Percentiles rank a stretch among this genome's conserved stretches.
Conservation (phyloP, 2,888 invertebrate genomes). For the Ochlodes sylvanus region DNA sequence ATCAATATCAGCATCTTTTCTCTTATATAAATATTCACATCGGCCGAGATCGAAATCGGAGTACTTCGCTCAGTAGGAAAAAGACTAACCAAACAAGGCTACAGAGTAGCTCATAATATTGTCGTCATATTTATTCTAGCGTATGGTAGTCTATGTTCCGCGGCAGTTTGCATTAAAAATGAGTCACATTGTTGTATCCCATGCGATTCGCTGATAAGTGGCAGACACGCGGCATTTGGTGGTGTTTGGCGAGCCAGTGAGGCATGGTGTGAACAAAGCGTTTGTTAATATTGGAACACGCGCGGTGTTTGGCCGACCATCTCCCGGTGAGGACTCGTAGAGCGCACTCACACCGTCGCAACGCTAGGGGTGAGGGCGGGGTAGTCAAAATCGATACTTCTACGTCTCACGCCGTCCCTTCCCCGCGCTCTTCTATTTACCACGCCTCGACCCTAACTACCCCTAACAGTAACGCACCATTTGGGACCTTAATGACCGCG, state of each 20-base stretch:
- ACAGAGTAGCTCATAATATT: too few species aligned
- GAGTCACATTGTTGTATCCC: constrained; percentile 17
- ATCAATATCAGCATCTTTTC: too few species aligned
- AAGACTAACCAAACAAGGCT: too few species aligned
- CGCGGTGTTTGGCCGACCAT: constrained; percentile 60
- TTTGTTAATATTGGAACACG: constrained; percentile 70
- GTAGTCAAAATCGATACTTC: constrained; percentile 83
- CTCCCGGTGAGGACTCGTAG: constrained; percentile 67
- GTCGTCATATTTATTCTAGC: too few species aligned
- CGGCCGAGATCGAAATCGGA: too few species aligned
- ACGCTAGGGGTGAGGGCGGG: constrained; percentile 77
- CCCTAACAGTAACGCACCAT: constrained; percentile 75
- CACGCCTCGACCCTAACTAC: constrained; percentile 79
- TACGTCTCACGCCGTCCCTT: constrained; percentile 72
- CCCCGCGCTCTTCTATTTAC: constrained; percentile 67
- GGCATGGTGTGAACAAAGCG: constrained; percentile 61
- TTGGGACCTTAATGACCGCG: constrained; percentile 71
- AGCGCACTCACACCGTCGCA: constrained; percentile 82
- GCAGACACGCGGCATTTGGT: constrained; percentile 23
- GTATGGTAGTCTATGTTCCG: too few species aligned
- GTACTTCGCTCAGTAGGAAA: too few species aligned
- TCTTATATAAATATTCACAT: too few species aligned
- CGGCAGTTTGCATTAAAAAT: constrained; percentile 4
- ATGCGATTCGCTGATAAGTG: constrained; percentile 20
- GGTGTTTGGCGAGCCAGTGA: constrained; percentile 25